Evolutionary conservation across 2,888 invertebrate species (phyloP).

Genomic region (Drosophila merina): DNA sequence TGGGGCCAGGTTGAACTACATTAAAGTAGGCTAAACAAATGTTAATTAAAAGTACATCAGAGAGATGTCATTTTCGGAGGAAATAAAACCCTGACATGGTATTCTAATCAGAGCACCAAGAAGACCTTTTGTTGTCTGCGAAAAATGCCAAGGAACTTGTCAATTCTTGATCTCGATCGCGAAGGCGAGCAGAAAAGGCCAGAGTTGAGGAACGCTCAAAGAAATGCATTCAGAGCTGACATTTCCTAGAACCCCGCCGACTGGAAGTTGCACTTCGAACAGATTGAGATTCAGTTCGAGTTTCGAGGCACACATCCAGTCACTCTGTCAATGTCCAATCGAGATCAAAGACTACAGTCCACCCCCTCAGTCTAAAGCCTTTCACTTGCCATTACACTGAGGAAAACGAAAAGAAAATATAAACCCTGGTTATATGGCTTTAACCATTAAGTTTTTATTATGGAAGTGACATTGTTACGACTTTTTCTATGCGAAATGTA

Average conservation of each 20-base stretch:
- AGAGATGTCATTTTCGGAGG: too few relatives aligned
- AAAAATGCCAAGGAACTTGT: conserved; percentile 1
- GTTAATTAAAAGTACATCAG: too few relatives aligned
- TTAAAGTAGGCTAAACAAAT: too few relatives aligned
- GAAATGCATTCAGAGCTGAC: conserved; percentile 9
- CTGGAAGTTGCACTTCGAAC: too few relatives aligned
- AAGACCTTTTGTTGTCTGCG: neutral
- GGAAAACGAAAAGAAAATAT: neutral
- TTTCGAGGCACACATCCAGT: conserved; percentile 3
- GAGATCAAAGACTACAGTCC: conserved; percentile 25
- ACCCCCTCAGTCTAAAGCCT: conserved; percentile 25
- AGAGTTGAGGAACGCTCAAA: neutral
- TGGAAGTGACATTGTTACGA: neutral
- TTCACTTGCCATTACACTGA: conserved; percentile 18
- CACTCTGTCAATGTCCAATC: conserved; percentile 27
- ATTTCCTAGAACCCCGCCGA: conserved; percentile 9
- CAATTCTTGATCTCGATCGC: neutral
- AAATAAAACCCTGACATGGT: too few relatives aligned
- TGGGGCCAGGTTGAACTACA: neutral
- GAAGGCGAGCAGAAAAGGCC: neutral
- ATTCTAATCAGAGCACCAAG: neutral
- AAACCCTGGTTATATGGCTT: neutral
- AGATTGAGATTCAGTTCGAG: neutral
- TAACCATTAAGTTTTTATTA: neutral
- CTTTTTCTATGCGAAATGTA: conserved; percentile 15